Evolutionary conservation across 2,888 invertebrate species (phyloP), one percentile per base, ranked within the genome.

Genomic region (Thera britannica): DNA sequence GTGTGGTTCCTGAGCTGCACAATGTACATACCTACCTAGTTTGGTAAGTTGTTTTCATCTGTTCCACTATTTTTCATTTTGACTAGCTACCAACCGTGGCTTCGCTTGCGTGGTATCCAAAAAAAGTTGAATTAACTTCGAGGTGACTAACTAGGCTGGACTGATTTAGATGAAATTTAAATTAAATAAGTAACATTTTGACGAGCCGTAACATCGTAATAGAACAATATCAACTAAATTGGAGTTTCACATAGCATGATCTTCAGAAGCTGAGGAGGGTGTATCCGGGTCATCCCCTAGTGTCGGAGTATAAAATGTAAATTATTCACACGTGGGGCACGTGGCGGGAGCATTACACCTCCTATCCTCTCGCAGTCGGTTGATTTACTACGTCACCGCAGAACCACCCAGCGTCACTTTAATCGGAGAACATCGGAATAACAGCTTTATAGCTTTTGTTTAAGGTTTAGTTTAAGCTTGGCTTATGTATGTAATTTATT

Each of bases 241-340:
- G 7, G 23, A n/a, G 5, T 51, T 34, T 12, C 63, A 12, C 63
- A 34, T 57, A 58, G 44, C 58, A 62, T 49, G 48, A 63, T 63
- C 58, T 65, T 65, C 36, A 54, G 44, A 34, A 23, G 11, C 23
- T 54, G 59, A 63, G 60, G 67, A 56, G 63, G 60, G 35, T 59
- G 63, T 60, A 67, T 51, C 63, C 44, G 63, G 67, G 67, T 67
- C 63, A 63, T 57, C 49, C 55, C 58, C 55, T 34, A 35, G 49
- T 49, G 23, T 41, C 23, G 46, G 34, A 46, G 60, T 61, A 23
- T 52, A 60, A 64, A 64, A 68, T 64, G 68, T 68, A 64, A 68
- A 68, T 68, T 63, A 64, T 57, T 60, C 64, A 52, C 55, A 63
- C 63, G 60, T 54, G 64, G 12, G 57, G 56, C 59, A 12, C 9